A percentile compares a stretch with the other conserved stretches of the same genome.
These are phyloP conservation scores for Dipodomys spectabilis DNA, from an alignment of 2,113 vertebrate genomes.

Conservation along the genomic window DNA sequence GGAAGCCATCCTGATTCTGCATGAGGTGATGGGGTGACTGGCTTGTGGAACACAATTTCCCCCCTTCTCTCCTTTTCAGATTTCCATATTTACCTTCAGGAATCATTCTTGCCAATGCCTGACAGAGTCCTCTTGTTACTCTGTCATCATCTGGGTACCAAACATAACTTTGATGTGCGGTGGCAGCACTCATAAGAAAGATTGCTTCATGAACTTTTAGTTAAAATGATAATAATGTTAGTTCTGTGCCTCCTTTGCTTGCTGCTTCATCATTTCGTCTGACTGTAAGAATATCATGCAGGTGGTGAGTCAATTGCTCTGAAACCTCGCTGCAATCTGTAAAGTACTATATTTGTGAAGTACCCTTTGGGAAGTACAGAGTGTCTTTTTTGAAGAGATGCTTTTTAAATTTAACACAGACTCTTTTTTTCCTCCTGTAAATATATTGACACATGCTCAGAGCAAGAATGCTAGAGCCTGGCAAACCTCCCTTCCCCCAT, in stretches of 20 bases:
- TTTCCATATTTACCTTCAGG: not conserved
- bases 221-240: constrained; percentile 61
- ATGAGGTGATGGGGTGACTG: not conserved
- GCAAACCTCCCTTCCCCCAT: not conserved
- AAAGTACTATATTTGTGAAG: constrained; percentile 71
- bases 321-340: constrained; percentile 66
- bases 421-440: constrained; percentile 60
- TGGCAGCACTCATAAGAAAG: constrained; percentile 20
- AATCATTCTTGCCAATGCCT: not conserved
- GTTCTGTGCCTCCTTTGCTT: not conserved
- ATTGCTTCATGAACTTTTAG: constrained; percentile 62
- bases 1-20: not conserved
- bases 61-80: not conserved
- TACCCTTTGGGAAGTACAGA: constrained; percentile 69
- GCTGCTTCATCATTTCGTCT: constrained; percentile 61
- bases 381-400: constrained; percentile 69
- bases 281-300: constrained; percentile 45
- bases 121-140: not conserved
- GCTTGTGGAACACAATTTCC: not conserved
- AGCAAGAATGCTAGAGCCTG: constrained; percentile 47
- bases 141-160: not conserved
- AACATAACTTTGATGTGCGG: constrained; percentile 37
- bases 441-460: constrained; percentile 73
- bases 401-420: constrained; percentile 61
- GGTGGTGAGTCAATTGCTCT: constrained; percentile 72